phyloP scores from a whole-genome alignment of 2,797 vertebrate species.

The Buphagus erythrorhynchus region DNA sequence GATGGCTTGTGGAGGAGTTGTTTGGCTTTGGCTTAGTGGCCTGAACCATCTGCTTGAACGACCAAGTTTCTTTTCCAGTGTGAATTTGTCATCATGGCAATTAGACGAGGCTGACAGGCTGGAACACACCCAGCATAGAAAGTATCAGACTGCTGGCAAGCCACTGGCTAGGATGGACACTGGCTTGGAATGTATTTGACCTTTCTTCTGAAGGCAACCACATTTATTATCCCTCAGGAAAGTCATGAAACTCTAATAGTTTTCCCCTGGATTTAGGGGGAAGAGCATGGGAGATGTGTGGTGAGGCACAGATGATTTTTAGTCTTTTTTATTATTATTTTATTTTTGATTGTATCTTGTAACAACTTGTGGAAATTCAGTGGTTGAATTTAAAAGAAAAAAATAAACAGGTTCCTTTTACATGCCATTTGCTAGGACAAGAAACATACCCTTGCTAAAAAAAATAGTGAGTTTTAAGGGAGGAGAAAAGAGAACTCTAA shows the following conservation, averaged over 20 bases:
- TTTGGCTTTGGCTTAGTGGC: not conserved
- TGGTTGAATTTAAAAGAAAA: not conserved
- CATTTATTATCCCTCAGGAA: not conserved
- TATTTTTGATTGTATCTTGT: not conserved
- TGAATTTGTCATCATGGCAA: not conserved
- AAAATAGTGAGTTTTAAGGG: not conserved
- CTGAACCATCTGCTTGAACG: not conserved
- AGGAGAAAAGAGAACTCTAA: not conserved
- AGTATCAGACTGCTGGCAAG: not conserved
- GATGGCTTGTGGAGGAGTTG: not conserved
- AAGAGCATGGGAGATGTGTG: not conserved
- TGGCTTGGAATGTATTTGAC: fast-evolving
- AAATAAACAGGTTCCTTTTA: not conserved
- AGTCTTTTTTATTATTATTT: not conserved
- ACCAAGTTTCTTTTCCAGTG: not conserved
- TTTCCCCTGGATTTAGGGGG: not conserved
- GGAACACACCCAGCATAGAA: not conserved
- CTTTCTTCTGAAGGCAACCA: not conserved
- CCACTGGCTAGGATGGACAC: not conserved
- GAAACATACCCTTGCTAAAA: not conserved
- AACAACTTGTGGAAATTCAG: not conserved
- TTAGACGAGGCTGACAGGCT: not conserved
- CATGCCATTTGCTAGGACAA: not conserved
- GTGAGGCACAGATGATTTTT: not conserved
- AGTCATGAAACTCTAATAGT: not conserved